Evolutionary conservation across 2,797 vertebrate species (phyloP), one percentile per base, ranked within the genome.

Genomic region (Cirrhinus molitorella): DNA sequence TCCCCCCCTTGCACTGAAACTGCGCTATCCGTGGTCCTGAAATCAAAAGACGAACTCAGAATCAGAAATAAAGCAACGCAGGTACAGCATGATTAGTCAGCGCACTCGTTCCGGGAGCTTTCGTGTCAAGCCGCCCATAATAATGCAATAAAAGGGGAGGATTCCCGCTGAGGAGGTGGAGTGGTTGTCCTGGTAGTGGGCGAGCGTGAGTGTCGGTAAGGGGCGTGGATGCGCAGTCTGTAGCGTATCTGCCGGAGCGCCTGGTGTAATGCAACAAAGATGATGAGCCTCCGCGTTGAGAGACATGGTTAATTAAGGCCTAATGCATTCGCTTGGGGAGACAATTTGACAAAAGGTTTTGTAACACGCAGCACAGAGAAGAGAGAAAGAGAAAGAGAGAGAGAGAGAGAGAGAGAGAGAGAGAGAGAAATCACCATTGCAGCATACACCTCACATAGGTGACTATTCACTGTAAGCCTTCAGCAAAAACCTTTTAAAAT

Each of bases 21-120:
- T 85, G 88, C 79, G 76, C 86, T 72, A 81, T 90, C 90, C 87
- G 80, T 57, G 85, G 91, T 87, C 91, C 90, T 65, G 45, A 55
- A 67, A 57, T 34, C 9, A 74, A 75, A 49, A 5, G 1, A 66
- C 4, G 8, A 23, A 43, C 49, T 47, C 43, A 11, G 55, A 71
- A 31, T 71, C 13, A 81, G 68, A 75, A 43, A 43, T 63, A 65
- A 79, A 57, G 47, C 63, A 65, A 19, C 28, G 51, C 17, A 81
- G 66, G 79, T 55, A 72, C 9, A 45, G 40, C 49, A 53, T 31
- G 80, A 86, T 70, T 83, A 86, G 51, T 80, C 70, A 74, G 80
- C 59, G 49, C 21, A 59, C 40, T 67, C 37, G 85, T 91, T 91
- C 88, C 86, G 72, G 85, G 75, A 89, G 83, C 84, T 90, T 68